A percentile compares a stretch with the other conserved stretches of the same genome.
Conservation (phyloP, 2,113 vertebrate species). For the Casuarius casuarius region DNA sequence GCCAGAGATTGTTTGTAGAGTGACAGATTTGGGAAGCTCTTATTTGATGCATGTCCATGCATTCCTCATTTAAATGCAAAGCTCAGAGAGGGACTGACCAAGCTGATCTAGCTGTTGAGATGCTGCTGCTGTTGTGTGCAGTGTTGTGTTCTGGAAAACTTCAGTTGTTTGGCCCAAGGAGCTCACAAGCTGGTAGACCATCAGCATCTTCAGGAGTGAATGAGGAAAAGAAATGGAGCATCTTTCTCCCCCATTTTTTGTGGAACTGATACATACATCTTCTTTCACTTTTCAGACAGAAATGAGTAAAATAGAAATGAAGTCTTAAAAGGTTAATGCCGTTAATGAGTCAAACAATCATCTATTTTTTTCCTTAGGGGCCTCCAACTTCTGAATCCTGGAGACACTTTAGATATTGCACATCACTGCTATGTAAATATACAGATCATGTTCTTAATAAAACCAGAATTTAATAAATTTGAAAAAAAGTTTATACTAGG, state of each 20-base stretch:
- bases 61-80: neutral
- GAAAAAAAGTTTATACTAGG: neutral
- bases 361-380: neutral
- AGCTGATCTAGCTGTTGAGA: neutral
- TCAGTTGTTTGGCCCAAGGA: neutral
- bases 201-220: neutral
- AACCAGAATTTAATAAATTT: neutral
- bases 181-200: neutral
- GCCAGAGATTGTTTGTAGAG: neutral
- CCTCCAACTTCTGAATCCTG: neutral
- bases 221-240: neutral
- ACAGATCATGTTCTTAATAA: neutral
- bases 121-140: neutral
- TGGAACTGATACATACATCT: neutral
- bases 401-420: neutral
- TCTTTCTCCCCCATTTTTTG: neutral
- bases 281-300: neutral
- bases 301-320: neutral
- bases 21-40: neutral
- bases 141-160: neutral
- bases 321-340: neutral
- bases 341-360: neutral
- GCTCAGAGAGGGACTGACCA: neutral
- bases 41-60: neutral
- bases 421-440: neutral